Evolutionary conservation across 1,140 invertebrate species (phyloP), one percentile per base, ranked within the genome.

Genomic region (Trypoxylus dichotomus): DNA sequence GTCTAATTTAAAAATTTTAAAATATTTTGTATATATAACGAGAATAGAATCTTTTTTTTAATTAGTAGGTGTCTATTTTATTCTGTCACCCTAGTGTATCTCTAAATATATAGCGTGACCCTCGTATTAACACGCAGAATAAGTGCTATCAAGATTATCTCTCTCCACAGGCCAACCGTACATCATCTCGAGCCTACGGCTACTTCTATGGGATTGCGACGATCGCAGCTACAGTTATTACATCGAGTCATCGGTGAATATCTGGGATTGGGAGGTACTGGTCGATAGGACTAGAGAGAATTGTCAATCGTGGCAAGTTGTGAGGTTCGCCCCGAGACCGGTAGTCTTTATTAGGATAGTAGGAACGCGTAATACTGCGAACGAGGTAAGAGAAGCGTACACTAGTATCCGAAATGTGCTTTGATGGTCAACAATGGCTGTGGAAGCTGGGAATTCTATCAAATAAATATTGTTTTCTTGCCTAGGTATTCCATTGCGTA

Each of bases 131-230:
- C n/a, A n/a, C n/a, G n/a, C n/a, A n/a, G n/a, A n/a, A n/a, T n/a
- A n/a, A n/a, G n/a, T 54, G 32, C 32, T 58, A 24, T 15, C 63
- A 32, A 13, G 2, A 19, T 24, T 6, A 71, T 71, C 15, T 72
- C 73, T 41, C 43, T 68, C 76, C 76, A 63, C 78, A 86, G 86
- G 86, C 21, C 98, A 99, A 87, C 98, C 98, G 1, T 99, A 98
- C 86, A 90, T 98, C 79, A 91, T 99, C 75, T 92, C 93, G 71
- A 97, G 95, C 7, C 94, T 99, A 90, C 92, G 95, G 83, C 88
- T 99, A 83, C 87, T 99, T 60, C 88, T 99, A 74, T 99, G 98
- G 98, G 98, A 99, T 88, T 98, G 96, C 87, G 98, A 99, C 88
- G 95, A 98, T 85, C 90, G 98, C 47, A 94, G 92, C 80, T 99